These are phyloP conservation scores for Etia nguti DNA, from an alignment of 2,113 vertebrate species.

Conservation along the genomic window DNA sequence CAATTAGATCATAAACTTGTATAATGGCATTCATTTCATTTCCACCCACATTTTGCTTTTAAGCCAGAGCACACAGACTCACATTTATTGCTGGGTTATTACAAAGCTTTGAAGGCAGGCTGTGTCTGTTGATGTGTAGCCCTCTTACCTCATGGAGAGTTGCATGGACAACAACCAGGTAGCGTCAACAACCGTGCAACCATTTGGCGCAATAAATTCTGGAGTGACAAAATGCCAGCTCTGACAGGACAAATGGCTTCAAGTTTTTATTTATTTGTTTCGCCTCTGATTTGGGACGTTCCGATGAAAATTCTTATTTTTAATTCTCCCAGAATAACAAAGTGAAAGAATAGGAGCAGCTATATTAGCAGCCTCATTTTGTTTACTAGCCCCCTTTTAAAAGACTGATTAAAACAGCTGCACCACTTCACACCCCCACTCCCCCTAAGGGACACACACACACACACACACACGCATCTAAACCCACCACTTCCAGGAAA, in stretches of 20 bases:
- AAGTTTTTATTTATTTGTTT: constrained; percentile 12
- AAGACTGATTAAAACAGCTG: constrained; percentile 65
- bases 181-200: constrained; percentile 56
- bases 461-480: neutral
- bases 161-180: constrained; percentile 47
- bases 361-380: neutral
- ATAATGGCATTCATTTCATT: neutral
- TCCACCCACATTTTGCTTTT: neutral
- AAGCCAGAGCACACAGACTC: neutral
- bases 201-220: constrained; percentile 75
- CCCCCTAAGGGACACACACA: neutral
- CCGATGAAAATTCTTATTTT: neutral
- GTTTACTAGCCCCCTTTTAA: neutral
- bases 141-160: constrained; percentile 54
- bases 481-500: neutral
- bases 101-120: constrained; percentile 38
- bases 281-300: neutral
- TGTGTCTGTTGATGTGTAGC: constrained; percentile 24
- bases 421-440: neutral
- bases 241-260: constrained; percentile 63
- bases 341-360: neutral
- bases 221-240: constrained; percentile 57
- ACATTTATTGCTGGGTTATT: constrained; percentile 35
- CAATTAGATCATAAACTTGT: neutral
- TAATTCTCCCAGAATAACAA: neutral